phyloP scores from a whole-genome alignment of 2,888 invertebrate species.

The Andrena bicolor region DNA sequence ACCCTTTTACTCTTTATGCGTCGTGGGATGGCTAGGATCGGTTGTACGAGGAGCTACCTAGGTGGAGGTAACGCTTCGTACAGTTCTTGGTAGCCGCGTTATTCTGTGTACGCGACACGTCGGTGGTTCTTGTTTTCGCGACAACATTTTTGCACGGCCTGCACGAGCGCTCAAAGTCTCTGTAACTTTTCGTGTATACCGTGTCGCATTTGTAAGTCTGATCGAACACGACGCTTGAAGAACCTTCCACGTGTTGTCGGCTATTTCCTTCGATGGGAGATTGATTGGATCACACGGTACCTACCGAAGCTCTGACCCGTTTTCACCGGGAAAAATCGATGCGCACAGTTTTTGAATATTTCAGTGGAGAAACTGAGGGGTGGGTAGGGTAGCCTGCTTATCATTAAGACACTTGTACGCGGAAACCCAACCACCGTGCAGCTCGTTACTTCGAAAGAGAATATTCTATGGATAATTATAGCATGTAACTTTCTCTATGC shows the following conservation, averaged over 20 bases:
- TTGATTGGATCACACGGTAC: neutral
- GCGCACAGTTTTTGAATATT: neutral
- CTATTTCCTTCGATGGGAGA: neutral
- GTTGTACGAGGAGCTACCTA: conserved; percentile 33
- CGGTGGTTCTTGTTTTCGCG: conserved; percentile 46
- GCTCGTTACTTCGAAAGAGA: neutral
- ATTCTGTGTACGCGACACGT: conserved; percentile 23
- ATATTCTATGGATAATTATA: neutral
- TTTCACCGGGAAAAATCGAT: neutral
- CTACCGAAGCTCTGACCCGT: neutral
- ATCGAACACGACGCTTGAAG: neutral
- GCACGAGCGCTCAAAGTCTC: conserved; percentile 2
- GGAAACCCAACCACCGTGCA: neutral
- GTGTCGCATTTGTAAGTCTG: conserved; percentile 9
- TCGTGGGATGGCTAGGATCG: conserved; percentile 38
- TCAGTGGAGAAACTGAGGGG: neutral
- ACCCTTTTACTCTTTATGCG: conserved; percentile 50
- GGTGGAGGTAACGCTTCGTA: conserved; percentile 46
- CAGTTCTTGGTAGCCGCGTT: conserved; percentile 42
- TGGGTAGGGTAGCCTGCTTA: neutral
- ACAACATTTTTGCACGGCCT: conserved; percentile 15
- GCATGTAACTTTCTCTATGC: neutral
- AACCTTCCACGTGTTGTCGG: neutral
- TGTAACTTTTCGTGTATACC: neutral
- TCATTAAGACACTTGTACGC: neutral